Base-by-base conservation (phyloP, 1,140 invertebrate genomes). In the Aphis craccivora region DNA sequence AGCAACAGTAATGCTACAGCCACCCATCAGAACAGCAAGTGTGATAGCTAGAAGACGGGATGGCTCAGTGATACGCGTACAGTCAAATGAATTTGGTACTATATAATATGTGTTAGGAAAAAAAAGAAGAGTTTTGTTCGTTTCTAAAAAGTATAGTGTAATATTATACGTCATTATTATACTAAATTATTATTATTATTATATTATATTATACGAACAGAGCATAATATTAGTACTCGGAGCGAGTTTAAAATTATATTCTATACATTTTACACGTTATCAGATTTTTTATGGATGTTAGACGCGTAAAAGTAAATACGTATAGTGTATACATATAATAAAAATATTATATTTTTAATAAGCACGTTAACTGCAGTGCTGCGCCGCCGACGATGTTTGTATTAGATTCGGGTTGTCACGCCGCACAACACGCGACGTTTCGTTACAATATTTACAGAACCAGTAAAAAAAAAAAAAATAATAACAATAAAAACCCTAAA, bases 11-110 rank as follows among this genome's bases (percentile, higher is more conserved):
- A 92, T 92, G 53, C 84, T 83, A 9, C 90, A 30, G 67, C 90
- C 45, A 91, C 91, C 91, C 91, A 92, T 37, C 55, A 92, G 6
- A 83, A 83, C 91, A 48, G 91, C 91, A 92, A 83, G 25, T 92
- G 91, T 92, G 91, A 92, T 92, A 92, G 91, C 76, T 92, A 92
- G 25, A 35, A 51, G 22, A 76, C n/a, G 88, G 88, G 35, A 90
- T 37, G 88, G 53, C 18, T 51, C 18, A 51, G 48, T 51, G 48
- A 18, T 2, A 22, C 87, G n/a, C 37, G n/a, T 88, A 35, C 87
- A 51, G n/a, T 51, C 14, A 30, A 37, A 89, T 55, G 11, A 76
- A 76, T 76, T n/a, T n/a, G 30, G 5, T 76, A 88, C 37, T 23
- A 51, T 87, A 45, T 7, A 18, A 43, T 86, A 30, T 45, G 20